phyloP scores from a whole-genome alignment of 2,888 invertebrate genomes.

The Ormyrus pomaceus region DNA sequence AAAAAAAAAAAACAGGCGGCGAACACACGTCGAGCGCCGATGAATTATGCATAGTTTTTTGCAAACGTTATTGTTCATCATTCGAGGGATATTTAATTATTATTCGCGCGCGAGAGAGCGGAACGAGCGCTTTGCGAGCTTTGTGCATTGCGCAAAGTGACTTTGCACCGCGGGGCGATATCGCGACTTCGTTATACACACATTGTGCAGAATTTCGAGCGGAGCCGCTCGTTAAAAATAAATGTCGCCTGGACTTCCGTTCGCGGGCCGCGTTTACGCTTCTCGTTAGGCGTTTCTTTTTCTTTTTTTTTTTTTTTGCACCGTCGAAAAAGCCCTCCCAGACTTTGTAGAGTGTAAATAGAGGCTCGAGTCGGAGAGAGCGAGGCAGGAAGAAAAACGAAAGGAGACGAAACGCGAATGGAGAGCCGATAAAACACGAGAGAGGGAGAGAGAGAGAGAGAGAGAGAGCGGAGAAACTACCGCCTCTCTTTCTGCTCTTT shows the following conservation, averaged over 20 bases:
- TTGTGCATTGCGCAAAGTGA: too few relatives aligned
- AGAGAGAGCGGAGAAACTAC: background rate
- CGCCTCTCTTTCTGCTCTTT: slow-evolving; percentile 27
- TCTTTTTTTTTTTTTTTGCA: background rate
- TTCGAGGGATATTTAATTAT: too few relatives aligned
- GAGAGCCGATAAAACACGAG: slow-evolving; percentile 19
- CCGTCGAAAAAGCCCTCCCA: slow-evolving; percentile 17
- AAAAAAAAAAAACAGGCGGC: background rate
- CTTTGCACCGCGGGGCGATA: too few relatives aligned
- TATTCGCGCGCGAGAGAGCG: too few relatives aligned
- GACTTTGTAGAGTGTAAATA: slow-evolving; percentile 35
- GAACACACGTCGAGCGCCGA: too few relatives aligned
- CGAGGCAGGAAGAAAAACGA: slow-evolving; percentile 17
- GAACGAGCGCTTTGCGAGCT: too few relatives aligned
- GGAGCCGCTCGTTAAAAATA: slow-evolving; percentile 20
- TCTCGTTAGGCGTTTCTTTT: background rate
- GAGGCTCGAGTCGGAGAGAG: slow-evolving; percentile 7
- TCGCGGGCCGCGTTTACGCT: background rate
- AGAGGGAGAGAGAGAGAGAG: slow-evolving; percentile 1
- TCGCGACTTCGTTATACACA: too few relatives aligned
- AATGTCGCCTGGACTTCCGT: slow-evolving; percentile 15
- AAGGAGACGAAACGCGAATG: slow-evolving; percentile 10
- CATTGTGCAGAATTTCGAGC: too few relatives aligned
- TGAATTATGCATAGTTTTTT: too few relatives aligned
- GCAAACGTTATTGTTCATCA: too few relatives aligned